These are phyloP conservation scores for Cyphomyrus plagiostoma DNA, from an alignment of 2,113 vertebrate genomes.

Conservation along the genomic window DNA sequence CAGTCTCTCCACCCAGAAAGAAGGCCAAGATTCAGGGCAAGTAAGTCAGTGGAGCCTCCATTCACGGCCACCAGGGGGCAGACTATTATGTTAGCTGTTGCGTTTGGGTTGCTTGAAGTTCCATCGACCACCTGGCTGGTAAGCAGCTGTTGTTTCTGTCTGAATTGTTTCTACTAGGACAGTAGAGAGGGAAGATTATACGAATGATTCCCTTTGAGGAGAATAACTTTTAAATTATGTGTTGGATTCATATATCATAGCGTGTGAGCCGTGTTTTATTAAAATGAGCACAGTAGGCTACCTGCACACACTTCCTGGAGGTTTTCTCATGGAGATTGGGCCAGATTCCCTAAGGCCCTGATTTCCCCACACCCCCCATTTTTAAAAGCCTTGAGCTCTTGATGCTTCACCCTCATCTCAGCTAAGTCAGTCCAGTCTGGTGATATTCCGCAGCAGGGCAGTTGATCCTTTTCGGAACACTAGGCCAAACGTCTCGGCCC, in stretches of 20 bases:
- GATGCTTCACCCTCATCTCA: not conserved
- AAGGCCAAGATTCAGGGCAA: constrained; percentile 36
- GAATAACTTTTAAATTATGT: not conserved
- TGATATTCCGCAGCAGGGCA: not conserved
- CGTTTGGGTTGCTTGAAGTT: not conserved
- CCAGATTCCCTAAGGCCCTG: not conserved
- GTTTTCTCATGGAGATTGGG: not conserved
- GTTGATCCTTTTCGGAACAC: not conserved
- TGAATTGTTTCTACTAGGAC: not conserved
- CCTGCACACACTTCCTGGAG: not conserved
- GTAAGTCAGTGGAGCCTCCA: constrained; percentile 24
- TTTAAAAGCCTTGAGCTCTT: not conserved
- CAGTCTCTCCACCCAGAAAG: constrained; percentile 35
- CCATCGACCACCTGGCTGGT: not conserved
- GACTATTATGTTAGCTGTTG: not conserved
- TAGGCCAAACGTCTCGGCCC: not conserved
- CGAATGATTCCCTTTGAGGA: not conserved
- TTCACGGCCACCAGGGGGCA: not conserved
- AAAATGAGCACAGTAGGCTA: not conserved
- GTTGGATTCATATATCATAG: not conserved
- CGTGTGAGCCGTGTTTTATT: not conserved
- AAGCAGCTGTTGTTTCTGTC: not conserved
- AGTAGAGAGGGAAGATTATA: not conserved
- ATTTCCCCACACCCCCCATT: not conserved
- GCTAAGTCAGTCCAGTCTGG: not conserved